phyloP scores from a whole-genome alignment of 2,113 vertebrate species.

The Glaucomys volans region DNA sequence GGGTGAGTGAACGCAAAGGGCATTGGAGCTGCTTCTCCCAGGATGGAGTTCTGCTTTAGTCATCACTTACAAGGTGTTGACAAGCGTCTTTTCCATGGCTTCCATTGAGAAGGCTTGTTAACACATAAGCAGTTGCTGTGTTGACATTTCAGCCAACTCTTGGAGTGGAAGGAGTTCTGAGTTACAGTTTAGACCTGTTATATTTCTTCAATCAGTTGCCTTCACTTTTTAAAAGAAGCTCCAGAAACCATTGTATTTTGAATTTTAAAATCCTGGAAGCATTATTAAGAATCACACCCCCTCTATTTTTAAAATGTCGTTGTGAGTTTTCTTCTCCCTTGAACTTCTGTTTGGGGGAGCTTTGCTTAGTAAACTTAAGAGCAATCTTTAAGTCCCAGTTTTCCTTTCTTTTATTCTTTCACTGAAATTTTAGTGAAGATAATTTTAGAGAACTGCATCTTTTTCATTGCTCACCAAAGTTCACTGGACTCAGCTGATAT shows the following conservation, averaged over 20 bases:
- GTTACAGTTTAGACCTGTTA: slow-evolving; percentile 23
- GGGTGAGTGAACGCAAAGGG: slow-evolving; percentile 90
- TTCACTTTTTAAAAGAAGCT: neutral
- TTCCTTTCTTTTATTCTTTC: neutral
- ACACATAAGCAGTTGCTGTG: neutral
- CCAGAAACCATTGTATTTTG: slow-evolving; percentile 21
- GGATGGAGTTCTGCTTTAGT: neutral
- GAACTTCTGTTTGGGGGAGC: slow-evolving; percentile 1
- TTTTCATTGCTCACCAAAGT: slow-evolving; percentile 3
- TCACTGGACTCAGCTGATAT: neutral
- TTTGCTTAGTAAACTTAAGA: neutral
- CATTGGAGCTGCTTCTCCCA: slow-evolving; percentile 58
- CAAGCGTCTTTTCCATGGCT: slow-evolving; percentile 43
- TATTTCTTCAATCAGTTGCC: neutral
- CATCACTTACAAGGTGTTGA: slow-evolving; percentile 69
- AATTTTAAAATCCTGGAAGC: slow-evolving; percentile 46
- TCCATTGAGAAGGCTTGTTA: slow-evolving; percentile 50
- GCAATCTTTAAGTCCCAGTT: neutral
- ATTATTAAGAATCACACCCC: slow-evolving; percentile 5
- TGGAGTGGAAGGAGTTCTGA: slow-evolving; percentile 34
- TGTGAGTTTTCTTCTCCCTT: neutral
- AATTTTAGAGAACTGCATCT: neutral
- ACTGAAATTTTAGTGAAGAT: slow-evolving; percentile 33
- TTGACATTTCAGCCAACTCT: neutral
- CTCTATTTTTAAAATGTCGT: neutral